Base-by-base conservation (phyloP, 2,113 vertebrate species). In the Aramus guarauna region DNA sequence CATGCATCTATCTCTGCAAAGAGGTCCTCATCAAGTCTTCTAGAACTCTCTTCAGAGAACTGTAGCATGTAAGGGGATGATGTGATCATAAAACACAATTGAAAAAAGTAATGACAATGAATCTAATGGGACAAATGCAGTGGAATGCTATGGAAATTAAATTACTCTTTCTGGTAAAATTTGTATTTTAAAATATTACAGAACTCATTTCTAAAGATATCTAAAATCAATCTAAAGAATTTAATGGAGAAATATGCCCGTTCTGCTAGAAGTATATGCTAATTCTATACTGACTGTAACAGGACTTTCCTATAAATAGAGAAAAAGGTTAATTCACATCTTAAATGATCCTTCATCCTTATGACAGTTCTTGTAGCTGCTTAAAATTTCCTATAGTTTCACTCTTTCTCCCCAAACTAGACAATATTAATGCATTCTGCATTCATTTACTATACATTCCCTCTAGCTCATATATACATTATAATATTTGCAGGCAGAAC, bases 401-500 rank as follows among this genome's bases (percentile, higher is more conserved):
- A 86, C 23, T 34, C 29, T 71, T 88, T 71, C 32, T 90, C 53
- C 53, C 34, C 17, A 79, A 62, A 73, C 50, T 63, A 75, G 77
- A 82, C 9, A 85, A 55, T 81, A 86, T 72, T 47, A 88, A 91
- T 72, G 41, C 45, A 63, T 55, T 86, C 76, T 77, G 47, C 50
- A 67, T 86, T 94, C 62, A 82, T 80, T 88, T 79, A n/a, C 36
- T 68, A n/a, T 74, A 48, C 56, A 50, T 45, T 88, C 48, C 43
- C 59, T 78, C 48, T 95, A 78, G 41, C 55, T 55, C 53, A 55
- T 73, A 88, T 45, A 78, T 56, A 55, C 50, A 55, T 72, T 82
- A 47, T 45, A 89, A 76, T 93, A 90, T 75, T 75, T 91, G 77
- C 83, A 92, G 80, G 64, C 68, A 94, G 87, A 96, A 75, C 41